Percentiles rank a stretch among this genome's conserved stretches.
Conservation (phyloP, 2,888 invertebrate species). For the Tinea semifulvella region DNA sequence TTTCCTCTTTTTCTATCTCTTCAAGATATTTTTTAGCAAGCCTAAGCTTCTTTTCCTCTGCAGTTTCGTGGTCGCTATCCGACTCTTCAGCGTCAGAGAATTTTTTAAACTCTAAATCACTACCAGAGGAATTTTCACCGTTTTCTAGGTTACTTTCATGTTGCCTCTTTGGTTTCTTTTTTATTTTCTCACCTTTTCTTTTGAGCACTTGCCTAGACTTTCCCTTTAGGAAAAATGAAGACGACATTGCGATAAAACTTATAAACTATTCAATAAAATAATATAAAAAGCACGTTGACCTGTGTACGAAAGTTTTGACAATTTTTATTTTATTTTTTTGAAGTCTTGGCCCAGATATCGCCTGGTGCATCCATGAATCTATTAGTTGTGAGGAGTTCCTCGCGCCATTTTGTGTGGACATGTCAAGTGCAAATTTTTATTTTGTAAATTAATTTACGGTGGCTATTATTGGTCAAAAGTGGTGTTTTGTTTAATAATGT, state of each 20-base stretch:
- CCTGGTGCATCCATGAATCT: too few species aligned
- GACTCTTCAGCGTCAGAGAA: slow-evolving; percentile 55
- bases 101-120: slow-evolving; percentile 69
- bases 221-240: slow-evolving; percentile 69
- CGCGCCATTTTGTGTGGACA: too few species aligned
- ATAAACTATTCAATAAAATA: slow-evolving; percentile 2
- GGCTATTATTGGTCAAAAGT: too few species aligned
- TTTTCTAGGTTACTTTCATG: slow-evolving; percentile 47
- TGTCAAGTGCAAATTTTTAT: too few species aligned
- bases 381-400: too few species aligned
- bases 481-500: too few species aligned
- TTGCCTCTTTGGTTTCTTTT: slow-evolving; percentile 35
- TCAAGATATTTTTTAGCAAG: slow-evolving; percentile 90
- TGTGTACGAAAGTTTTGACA: background rate
- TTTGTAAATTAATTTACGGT: too few species aligned
- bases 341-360: too few species aligned
- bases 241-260: slow-evolving; percentile 41
- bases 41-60: slow-evolving; percentile 89
- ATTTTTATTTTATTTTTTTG: too few species aligned
- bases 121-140: slow-evolving; percentile 71
- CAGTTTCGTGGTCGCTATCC: slow-evolving; percentile 79
- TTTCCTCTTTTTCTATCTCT: slow-evolving; percentile 85
- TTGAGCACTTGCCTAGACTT: slow-evolving; percentile 64
- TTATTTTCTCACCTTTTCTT: slow-evolving; percentile 57
- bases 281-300: slow-evolving; percentile 1